These are phyloP conservation scores for Hemicentrotus pulcherrimus DNA, from an alignment of 35 echinoderm and acorn worm genomes.

Conservation along the genomic window DNA sequence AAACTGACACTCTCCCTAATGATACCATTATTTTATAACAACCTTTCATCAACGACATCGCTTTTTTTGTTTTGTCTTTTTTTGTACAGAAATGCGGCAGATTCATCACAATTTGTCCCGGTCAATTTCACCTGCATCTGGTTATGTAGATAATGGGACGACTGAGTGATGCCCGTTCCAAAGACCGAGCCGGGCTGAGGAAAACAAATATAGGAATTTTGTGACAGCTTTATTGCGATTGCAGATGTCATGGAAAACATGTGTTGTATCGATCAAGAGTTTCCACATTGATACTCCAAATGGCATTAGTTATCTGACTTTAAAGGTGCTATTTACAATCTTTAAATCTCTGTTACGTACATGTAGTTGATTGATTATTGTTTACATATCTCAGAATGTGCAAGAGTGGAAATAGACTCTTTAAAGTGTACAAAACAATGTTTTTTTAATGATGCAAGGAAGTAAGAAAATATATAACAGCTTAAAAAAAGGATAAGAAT, in stretches of 20 bases:
- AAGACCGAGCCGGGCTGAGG: neutral
- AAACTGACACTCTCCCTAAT: neutral
- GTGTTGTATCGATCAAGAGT: neutral
- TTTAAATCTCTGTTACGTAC: too few relatives aligned
- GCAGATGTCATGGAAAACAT: neutral
- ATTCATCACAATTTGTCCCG: conserved; percentile 17
- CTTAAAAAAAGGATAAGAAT: too few relatives aligned
- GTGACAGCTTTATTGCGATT: conserved; percentile 30
- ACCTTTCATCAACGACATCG: neutral
- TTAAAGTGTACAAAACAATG: too few relatives aligned
- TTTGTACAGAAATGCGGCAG: neutral
- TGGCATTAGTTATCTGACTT: neutral
- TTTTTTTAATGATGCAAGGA: too few relatives aligned
- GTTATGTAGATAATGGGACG: neutral
- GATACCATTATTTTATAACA: neutral
- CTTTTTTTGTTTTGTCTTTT: too few relatives aligned
- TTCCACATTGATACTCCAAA: conserved; percentile 1
- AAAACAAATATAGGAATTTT: conserved; percentile 32
- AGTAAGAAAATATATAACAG: too few relatives aligned
- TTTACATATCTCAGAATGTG: too few relatives aligned
- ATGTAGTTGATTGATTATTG: too few relatives aligned
- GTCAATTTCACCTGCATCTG: conserved; percentile 7
- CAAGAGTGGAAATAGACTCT: too few relatives aligned
- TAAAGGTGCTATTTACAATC: neutral
- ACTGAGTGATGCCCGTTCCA: neutral